phyloP scores from a whole-genome alignment of 2,113 vertebrate genomes.

The Rhynchomys soricoides region DNA sequence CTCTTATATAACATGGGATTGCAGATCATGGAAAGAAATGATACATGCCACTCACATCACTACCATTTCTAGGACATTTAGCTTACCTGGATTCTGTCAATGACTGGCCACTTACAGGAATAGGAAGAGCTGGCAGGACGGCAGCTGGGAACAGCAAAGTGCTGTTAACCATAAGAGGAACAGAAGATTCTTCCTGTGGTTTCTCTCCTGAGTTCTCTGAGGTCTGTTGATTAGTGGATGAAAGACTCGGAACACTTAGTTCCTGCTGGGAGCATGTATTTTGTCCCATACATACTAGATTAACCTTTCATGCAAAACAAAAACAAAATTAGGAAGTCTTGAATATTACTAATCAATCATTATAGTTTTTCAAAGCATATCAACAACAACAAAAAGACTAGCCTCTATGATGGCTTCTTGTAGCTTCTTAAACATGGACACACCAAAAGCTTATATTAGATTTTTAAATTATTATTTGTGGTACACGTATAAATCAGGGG shows the following conservation, averaged over 20 bases:
- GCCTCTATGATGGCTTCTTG: neutral
- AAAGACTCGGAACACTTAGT: neutral
- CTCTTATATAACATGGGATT: neutral
- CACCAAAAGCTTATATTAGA: neutral
- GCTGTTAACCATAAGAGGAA: neutral
- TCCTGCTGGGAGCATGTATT: conserved; percentile 25
- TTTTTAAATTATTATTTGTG: neutral
- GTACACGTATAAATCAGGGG: neutral
- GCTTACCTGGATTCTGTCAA: conserved; percentile 22
- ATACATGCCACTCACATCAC: neutral
- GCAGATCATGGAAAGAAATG: accelerated
- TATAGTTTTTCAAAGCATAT: neutral
- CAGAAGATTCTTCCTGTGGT: neutral
- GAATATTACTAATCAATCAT: neutral
- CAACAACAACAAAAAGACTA: neutral
- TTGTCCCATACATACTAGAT: neutral
- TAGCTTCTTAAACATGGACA: neutral
- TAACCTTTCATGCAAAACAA: conserved; percentile 66
- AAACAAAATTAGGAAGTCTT: conserved; percentile 22
- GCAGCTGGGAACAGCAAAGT: neutral
- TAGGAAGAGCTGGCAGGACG: neutral
- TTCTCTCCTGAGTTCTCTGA: neutral
- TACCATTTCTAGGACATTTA: neutral
- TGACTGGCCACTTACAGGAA: neutral
- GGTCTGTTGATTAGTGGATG: conserved; percentile 2